Conservation (phyloP, 2,888 invertebrate species). For the Tridacna gigas region DNA sequence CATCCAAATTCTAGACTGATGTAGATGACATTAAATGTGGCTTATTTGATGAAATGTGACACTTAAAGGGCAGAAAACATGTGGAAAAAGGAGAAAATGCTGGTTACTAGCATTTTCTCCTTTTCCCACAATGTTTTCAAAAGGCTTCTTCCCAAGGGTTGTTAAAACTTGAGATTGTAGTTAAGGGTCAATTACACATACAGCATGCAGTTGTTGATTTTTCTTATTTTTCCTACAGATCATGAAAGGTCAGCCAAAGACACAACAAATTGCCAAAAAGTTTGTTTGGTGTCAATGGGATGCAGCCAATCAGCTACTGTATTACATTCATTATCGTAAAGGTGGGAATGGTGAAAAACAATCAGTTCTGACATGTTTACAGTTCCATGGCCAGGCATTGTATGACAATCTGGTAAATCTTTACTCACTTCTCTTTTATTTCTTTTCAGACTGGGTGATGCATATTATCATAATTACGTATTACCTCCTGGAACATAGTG, state of each 20-base stretch:
- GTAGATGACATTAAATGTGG: too few relatives aligned
- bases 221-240: conserved; percentile 66
- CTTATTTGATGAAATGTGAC: too few relatives aligned
- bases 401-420: conserved; percentile 76
- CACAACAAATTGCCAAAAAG: conserved; percentile 78
- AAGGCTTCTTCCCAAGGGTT: not conserved
- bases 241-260: conserved; percentile 80
- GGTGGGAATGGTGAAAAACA: conserved; percentile 51
- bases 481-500: too few relatives aligned
- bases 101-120: too few relatives aligned
- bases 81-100: too few relatives aligned
- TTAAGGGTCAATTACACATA: not conserved
- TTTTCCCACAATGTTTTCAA: not conserved
- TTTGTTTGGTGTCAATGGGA: conserved; percentile 83
- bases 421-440: too few relatives aligned
- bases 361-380: conserved; percentile 73
- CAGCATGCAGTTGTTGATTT: too few relatives aligned
- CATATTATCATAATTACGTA: too few relatives aligned
- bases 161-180: not conserved
- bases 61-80: too few relatives aligned
- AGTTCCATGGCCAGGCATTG: conserved; percentile 73
- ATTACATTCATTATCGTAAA: conserved; percentile 74
- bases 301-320: conserved; percentile 73
- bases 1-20: too few relatives aligned
- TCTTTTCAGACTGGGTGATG: too few relatives aligned